phyloP scores from a whole-genome alignment of 2,888 invertebrate genomes.

The Carterocephalus palaemon region DNA sequence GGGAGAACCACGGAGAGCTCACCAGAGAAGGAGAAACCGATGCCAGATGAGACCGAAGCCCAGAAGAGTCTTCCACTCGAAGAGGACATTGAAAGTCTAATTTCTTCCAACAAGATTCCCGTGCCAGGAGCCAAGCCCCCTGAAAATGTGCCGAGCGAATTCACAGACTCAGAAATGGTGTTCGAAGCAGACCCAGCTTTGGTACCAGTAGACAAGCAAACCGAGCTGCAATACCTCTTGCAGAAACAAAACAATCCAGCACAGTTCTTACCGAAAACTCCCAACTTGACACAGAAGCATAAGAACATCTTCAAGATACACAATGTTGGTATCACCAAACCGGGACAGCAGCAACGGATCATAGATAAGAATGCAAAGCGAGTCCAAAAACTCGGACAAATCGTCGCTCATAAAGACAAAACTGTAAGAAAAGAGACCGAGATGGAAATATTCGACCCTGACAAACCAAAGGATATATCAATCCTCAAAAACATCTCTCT shows the following conservation, averaged over 20 bases:
- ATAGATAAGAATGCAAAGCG: conserved; percentile 66
- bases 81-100: conserved; percentile 73
- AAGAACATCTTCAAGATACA: conserved; percentile 61
- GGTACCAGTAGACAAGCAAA: conserved; percentile 65
- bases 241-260: conserved; percentile 75
- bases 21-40: conserved; percentile 55
- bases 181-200: conserved; percentile 55
- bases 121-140: conserved; percentile 58
- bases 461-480: conserved; percentile 47
- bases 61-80: conserved; percentile 43
- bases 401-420: conserved; percentile 57
- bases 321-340: conserved; percentile 57
- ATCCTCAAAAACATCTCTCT: conserved; percentile 67
- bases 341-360: conserved; percentile 60
- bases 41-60: conserved; percentile 33
- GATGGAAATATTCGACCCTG: conserved; percentile 46
- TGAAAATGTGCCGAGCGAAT: conserved; percentile 50
- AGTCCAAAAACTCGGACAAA: conserved; percentile 69
- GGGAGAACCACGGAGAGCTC: conserved; percentile 60
- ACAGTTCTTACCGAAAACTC: conserved; percentile 59
- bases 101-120: conserved; percentile 71
- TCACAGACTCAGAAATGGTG: conserved; percentile 51
- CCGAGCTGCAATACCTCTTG: conserved; percentile 66
- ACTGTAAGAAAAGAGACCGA: conserved; percentile 41
- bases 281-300: conserved; percentile 61